A percentile compares a stretch with the other conserved stretches of the same genome.
Conservation (phyloP, 92 coral and sea anemone species). For the Umimayanthus kanabou region DNA sequence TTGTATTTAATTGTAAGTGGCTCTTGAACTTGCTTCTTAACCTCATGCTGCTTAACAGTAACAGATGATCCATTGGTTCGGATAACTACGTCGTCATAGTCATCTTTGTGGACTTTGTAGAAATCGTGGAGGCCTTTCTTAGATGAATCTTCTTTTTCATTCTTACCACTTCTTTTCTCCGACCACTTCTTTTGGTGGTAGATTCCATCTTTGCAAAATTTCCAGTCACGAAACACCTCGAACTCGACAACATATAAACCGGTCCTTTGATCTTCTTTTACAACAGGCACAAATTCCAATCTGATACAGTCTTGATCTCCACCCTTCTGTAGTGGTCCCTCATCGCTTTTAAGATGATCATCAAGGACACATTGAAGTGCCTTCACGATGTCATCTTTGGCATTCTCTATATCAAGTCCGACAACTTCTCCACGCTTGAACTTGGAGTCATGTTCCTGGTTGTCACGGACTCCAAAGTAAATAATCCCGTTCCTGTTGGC, state of each 20-base stretch:
- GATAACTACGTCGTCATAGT: constrained; percentile 34
- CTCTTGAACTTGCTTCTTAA: constrained; percentile 27
- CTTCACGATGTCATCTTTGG: constrained; percentile 50
- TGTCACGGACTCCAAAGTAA: constrained; percentile 62
- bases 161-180: constrained; percentile 39
- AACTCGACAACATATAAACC: constrained; percentile 56
- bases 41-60: constrained; percentile 37
- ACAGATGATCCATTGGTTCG: constrained; percentile 47
- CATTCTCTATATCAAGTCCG: no score
- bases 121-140: constrained; percentile 30
- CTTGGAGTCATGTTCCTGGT: constrained; percentile 26
- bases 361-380: no score
- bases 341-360: no score
- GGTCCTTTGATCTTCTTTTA: constrained; percentile 6
- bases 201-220: constrained; percentile 51
- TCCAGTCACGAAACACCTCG: constrained; percentile 60
- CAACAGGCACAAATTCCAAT: constrained; percentile 52
- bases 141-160: constrained; percentile 14
- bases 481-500: constrained; percentile 46
- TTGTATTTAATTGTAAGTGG: constrained; percentile 46
- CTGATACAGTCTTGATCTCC: not conserved
- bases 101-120: constrained; percentile 45
- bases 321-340: no score
- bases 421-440: no score
- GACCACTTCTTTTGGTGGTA: constrained; percentile 54